phyloP scores from a whole-genome alignment of 2,888 invertebrate genomes.

The Muscina levida region DNA sequence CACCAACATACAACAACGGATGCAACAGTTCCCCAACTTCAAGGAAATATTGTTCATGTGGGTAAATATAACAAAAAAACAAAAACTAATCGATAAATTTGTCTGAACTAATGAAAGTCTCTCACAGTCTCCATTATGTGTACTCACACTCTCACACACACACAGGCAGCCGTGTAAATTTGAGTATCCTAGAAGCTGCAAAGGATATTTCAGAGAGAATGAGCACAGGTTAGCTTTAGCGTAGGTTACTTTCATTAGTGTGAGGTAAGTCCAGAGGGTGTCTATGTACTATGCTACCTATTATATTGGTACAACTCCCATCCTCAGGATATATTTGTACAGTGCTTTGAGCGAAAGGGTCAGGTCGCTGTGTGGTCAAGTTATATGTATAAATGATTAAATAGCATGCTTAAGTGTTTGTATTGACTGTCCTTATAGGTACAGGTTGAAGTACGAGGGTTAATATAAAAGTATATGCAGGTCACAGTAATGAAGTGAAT shows the following conservation, averaged over 20 bases:
- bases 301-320: too few relatives aligned
- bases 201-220: not conserved
- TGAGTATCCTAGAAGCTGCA: not conserved
- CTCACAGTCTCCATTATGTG: too few relatives aligned
- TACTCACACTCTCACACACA: constrained; percentile 16
- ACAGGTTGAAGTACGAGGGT: not conserved
- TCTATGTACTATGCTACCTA: too few relatives aligned
- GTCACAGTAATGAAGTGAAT: too few relatives aligned
- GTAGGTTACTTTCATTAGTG: too few relatives aligned
- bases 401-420: not conserved
- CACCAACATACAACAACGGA: not conserved
- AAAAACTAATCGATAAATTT: constrained; percentile 64
- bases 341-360: constrained; percentile 23
- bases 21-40: not conserved
- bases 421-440: not conserved
- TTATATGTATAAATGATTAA: constrained; percentile 26
- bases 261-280: too few relatives aligned
- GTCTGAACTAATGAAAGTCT: constrained; percentile 65
- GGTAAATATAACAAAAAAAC: constrained; percentile 38
- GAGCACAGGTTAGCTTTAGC: not conserved
- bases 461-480: too few relatives aligned
- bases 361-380: constrained; percentile 12
- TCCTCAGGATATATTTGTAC: not conserved
- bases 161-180: constrained; percentile 1
- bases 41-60: constrained; percentile 34